These are phyloP conservation scores for Leucoma salicis DNA, from an alignment of 2,888 invertebrate species.

Conservation along the genomic window DNA sequence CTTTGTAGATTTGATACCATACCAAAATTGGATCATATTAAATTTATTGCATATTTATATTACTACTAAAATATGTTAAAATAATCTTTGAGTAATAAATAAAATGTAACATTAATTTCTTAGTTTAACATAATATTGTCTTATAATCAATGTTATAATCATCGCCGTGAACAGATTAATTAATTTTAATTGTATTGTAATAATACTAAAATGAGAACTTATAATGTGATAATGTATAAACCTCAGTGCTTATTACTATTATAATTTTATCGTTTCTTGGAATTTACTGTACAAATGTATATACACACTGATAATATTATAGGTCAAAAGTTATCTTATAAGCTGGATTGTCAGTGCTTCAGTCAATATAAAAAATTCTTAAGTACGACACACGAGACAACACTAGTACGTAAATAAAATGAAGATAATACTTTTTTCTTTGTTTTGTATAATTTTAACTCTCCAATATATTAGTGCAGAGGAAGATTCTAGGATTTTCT, in stretches of 20 bases:
- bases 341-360: conserved; percentile 20
- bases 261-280: conserved; percentile 36
- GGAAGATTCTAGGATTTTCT: conserved; percentile 40
- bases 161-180: too few species aligned
- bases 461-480: conserved; percentile 32
- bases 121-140: too few species aligned
- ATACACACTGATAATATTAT: conserved; percentile 29
- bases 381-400: too few species aligned
- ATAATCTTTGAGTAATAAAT: too few species aligned
- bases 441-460: conserved; percentile 38
- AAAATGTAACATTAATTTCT: too few species aligned
- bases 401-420: conserved; percentile 34
- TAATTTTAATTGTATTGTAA: too few species aligned
- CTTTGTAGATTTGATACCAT: too few species aligned
- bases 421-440: conserved; percentile 39
- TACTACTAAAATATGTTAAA: too few species aligned
- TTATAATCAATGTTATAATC: too few species aligned
- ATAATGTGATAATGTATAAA: background rate
- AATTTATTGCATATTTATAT: too few species aligned
- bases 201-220: background rate
- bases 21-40: too few species aligned
- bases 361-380: conserved; percentile 36
- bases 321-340: conserved; percentile 48
- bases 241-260: background rate
- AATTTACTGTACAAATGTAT: conserved; percentile 17